phyloP scores from a whole-genome alignment of 2,888 invertebrate species.

The Sicus ferrugineus region DNA sequence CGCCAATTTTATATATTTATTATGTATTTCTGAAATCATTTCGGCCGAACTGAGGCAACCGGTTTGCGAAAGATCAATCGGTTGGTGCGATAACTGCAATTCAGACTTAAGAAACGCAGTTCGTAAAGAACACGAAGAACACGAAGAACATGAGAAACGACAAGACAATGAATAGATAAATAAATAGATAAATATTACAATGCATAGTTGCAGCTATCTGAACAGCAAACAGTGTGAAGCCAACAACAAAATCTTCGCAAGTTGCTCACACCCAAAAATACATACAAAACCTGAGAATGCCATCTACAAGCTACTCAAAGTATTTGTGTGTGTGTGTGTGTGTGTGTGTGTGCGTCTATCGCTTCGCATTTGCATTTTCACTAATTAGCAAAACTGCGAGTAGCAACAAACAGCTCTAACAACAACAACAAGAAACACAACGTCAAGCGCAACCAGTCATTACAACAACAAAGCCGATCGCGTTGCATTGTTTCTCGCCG shows the following conservation, averaged over 20 bases:
- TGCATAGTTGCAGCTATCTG: neutral
- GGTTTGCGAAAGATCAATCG: neutral
- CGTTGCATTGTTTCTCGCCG: neutral
- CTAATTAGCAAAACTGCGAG: neutral
- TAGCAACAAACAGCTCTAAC: neutral
- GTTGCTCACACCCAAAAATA: neutral
- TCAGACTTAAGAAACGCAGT: neutral
- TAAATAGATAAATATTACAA: too few species aligned
- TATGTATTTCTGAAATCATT: too few species aligned
- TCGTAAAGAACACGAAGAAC: too few species aligned
- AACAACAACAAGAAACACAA: neutral
- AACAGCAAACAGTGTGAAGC: neutral
- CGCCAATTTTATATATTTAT: too few species aligned
- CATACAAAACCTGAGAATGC: neutral
- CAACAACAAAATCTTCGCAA: too few species aligned
- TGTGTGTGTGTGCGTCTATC: too few species aligned
- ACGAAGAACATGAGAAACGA: too few species aligned
- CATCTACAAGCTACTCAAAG: too few species aligned
- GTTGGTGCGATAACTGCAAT: neutral
- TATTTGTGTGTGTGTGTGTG: too few species aligned
- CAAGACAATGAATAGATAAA: too few species aligned
- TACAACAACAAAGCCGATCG: neutral
- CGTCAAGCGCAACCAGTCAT: too few species aligned
- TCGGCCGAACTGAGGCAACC: too few species aligned
- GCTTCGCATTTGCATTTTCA: neutral